Evolutionary conservation across 2,888 invertebrate species (phyloP).

Genomic region (Scaptodrosophila latifasciaeformis): DNA sequence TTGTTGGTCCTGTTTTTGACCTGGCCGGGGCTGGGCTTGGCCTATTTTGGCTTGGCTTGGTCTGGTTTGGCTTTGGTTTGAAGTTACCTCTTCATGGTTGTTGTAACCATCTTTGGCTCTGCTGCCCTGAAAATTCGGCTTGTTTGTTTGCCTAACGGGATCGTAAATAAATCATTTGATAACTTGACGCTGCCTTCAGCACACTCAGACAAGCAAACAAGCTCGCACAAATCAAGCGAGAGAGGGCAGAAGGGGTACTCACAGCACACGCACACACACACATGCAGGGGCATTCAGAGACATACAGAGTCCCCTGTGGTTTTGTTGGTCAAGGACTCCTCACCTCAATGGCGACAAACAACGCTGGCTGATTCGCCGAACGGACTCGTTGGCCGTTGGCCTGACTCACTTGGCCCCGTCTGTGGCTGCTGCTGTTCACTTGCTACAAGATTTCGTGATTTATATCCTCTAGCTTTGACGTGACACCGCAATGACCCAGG

Average conservation of each 20-base stretch:
- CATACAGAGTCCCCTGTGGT: conserved; percentile 24
- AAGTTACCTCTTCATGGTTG: neutral
- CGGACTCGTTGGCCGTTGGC: too few relatives aligned
- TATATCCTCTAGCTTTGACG: conserved; percentile 60
- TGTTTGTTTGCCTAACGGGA: conserved; percentile 60
- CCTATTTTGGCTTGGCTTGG: too few relatives aligned
- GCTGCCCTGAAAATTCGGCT: too few relatives aligned
- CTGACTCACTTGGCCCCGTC: neutral
- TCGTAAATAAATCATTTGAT: conserved; percentile 67
- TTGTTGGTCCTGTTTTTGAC: conserved; percentile 33
- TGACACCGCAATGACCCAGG: conserved; percentile 24
- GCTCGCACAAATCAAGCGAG: neutral
- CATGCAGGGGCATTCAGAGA: conserved; percentile 6
- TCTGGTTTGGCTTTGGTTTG: neutral
- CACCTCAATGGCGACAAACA: conserved; percentile 41
- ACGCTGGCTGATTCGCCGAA: too few relatives aligned
- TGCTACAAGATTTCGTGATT: conserved; percentile 62
- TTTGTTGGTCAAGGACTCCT: conserved; percentile 51
- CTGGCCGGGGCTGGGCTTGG: neutral
- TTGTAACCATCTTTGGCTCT: conserved; percentile 32
- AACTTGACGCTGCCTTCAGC: conserved; percentile 56
- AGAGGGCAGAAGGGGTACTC: too few relatives aligned
- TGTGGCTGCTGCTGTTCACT: conserved; percentile 39
- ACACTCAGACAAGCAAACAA: conserved; percentile 7
- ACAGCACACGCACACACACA: conserved; percentile 3